A percentile compares a stretch with the other conserved stretches of the same genome.
phyloP scores from a whole-genome alignment of 1,140 invertebrate species.

The Conus ventricosus region DNA sequence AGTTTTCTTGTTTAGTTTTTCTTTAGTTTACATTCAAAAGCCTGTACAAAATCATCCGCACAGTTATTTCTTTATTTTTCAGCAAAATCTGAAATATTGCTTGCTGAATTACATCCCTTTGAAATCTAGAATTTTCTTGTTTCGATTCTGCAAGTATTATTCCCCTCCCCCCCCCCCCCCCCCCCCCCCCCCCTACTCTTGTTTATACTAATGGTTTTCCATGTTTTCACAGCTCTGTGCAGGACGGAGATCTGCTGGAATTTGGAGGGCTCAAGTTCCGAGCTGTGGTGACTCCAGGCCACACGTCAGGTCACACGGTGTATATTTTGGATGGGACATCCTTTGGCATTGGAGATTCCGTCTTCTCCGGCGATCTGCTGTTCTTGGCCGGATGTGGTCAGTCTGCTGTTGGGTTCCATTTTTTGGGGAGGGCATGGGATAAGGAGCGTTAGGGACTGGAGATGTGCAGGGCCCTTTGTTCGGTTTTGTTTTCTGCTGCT shows the following conservation, averaged over 20 bases:
- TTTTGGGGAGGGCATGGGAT: not conserved
- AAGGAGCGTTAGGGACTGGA: no score
- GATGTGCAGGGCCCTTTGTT: not conserved
- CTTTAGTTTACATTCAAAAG: no score
- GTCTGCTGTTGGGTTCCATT: conserved; percentile 18
- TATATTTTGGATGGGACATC: conserved; percentile 62
- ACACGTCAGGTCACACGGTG: conserved; percentile 67
- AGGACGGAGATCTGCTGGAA: conserved; percentile 54
- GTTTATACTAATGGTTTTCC: no score
- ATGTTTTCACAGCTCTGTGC: conserved; percentile 54
- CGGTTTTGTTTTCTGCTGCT: not conserved
- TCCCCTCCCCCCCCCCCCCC: no score
- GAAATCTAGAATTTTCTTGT: no score
- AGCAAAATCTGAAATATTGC: no score
- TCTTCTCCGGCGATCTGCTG: conserved; percentile 69
- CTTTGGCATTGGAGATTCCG: conserved; percentile 54
- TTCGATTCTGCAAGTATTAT: no score
- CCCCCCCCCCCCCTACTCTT: no score
- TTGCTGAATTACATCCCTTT: no score
- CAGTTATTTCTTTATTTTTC: no score
- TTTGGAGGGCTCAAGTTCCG: conserved; percentile 64
- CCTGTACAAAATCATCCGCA: no score
- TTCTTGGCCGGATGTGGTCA: conserved; percentile 68
- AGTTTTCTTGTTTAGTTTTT: no score
- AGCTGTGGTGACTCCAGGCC: conserved; percentile 64